A percentile compares a stretch with the other conserved stretches of the same genome.
Conservation (phyloP, 2,113 vertebrate genomes). For the Solenodon paradoxus region DNA sequence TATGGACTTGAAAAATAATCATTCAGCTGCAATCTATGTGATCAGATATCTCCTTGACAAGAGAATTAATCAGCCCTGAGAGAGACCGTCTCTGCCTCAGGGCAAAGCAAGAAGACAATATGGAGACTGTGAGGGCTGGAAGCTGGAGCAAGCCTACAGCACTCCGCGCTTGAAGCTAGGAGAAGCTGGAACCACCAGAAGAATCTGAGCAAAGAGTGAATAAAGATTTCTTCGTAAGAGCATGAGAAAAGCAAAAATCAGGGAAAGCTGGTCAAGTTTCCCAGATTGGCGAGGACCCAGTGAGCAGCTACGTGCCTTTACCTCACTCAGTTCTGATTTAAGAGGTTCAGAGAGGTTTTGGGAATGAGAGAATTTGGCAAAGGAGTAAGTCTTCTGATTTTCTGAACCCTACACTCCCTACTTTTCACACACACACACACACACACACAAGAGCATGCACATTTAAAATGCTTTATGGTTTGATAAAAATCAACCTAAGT, state of each 20-base stretch:
- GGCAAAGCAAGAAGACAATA: background rate
- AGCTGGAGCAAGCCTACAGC: background rate
- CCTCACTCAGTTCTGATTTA: background rate
- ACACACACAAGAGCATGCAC: no score
- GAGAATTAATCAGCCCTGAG: background rate
- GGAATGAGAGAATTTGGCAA: background rate
- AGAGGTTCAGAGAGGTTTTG: background rate
- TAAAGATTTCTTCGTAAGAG: background rate
- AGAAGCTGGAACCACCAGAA: background rate
- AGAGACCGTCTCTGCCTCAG: background rate
- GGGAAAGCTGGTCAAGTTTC: background rate
- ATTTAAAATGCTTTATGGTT: background rate
- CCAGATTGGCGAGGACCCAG: background rate
- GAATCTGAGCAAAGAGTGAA: background rate
- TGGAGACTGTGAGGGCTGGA: background rate
- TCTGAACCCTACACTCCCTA: background rate
- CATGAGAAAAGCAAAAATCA: background rate
- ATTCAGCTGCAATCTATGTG: background rate
- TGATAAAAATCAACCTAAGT: background rate
- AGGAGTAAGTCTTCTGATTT: background rate
- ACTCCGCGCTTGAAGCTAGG: background rate
- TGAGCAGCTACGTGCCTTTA: background rate
- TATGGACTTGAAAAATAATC: background rate
- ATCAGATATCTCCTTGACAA: background rate
- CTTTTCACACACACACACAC: no score